These are phyloP conservation scores for Erannis defoliaria DNA, from an alignment of 2,888 invertebrate species.

Conservation along the genomic window DNA sequence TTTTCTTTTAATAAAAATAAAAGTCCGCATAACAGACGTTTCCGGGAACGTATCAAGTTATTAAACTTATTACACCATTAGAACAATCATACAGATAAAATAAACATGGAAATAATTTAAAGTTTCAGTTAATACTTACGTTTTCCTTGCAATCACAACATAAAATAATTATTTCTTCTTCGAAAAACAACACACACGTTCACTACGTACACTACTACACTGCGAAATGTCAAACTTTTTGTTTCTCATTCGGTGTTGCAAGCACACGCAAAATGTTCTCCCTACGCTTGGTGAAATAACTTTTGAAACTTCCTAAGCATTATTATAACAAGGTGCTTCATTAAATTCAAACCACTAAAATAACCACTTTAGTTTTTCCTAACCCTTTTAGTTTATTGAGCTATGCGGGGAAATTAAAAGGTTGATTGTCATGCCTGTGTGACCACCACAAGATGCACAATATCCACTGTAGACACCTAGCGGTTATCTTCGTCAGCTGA, in stretches of 20 bases:
- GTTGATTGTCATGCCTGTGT: slow-evolving; percentile 43
- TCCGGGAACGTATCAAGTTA: slow-evolving; percentile 63
- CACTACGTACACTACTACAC: slow-evolving; percentile 76
- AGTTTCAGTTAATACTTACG: slow-evolving; percentile 79
- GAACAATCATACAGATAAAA: slow-evolving; percentile 31
- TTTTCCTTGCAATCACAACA: slow-evolving; percentile 72
- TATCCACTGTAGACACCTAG: slow-evolving; percentile 51
- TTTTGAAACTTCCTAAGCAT: background rate
- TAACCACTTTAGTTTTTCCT: too few species aligned
- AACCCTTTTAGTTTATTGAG: too few species aligned
- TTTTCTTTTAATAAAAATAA: slow-evolving; percentile 65
- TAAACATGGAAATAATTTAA: slow-evolving; percentile 46
- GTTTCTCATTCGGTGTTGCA: slow-evolving; percentile 65
- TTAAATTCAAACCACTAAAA: background rate
- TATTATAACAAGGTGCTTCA: too few species aligned
- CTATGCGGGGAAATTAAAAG: background rate
- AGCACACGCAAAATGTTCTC: slow-evolving; percentile 46
- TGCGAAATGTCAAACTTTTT: slow-evolving; percentile 76
- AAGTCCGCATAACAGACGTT: slow-evolving; percentile 67
- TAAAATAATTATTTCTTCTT: slow-evolving; percentile 72
- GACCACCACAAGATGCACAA: slow-evolving; percentile 55
- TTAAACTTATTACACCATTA: slow-evolving; percentile 29
- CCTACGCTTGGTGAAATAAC: slow-evolving; percentile 36
- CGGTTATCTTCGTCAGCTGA: slow-evolving; percentile 65
- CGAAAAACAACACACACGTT: slow-evolving; percentile 77